A percentile compares a stretch with the other conserved stretches of the same genome.
These are phyloP conservation scores for Oreochromis aureus DNA, from an alignment of 2,113 vertebrate species.

Conservation along the genomic window DNA sequence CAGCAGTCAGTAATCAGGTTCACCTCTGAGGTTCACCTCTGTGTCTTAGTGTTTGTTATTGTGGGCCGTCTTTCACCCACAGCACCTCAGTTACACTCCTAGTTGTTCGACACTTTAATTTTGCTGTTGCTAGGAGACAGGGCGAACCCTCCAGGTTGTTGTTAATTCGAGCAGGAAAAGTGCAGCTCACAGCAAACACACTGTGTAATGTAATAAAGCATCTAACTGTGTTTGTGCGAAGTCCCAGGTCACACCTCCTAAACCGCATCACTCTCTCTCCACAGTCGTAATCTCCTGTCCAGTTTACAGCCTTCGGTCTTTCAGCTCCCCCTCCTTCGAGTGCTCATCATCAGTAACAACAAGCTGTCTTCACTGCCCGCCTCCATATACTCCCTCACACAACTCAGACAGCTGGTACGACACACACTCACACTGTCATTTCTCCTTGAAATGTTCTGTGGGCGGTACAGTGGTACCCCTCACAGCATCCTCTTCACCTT, in stretches of 20 bases:
- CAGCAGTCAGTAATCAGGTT: not conserved
- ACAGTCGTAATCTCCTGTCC: slow-evolving; percentile 87
- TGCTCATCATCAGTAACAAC: slow-evolving; percentile 91
- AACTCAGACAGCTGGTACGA: slow-evolving; percentile 86
- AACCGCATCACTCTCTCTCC: not conserved
- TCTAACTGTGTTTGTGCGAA: not conserved
- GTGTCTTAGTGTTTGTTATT: not conserved
- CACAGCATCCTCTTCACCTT: not conserved
- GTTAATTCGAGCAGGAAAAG: not conserved
- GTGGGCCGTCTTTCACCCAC: not conserved
- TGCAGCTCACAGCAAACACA: not conserved
- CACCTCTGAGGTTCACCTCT: not conserved
- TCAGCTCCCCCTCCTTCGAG: slow-evolving; percentile 84
- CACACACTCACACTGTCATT: not conserved
- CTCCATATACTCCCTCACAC: slow-evolving; percentile 74
- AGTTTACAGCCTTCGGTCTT: slow-evolving; percentile 81
- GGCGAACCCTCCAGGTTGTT: not conserved
- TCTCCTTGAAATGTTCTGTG: not conserved
- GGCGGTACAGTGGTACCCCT: not conserved
- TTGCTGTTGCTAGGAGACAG: slow-evolving; percentile 41
- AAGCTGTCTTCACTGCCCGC: slow-evolving; percentile 78
- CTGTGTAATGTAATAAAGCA: not conserved
- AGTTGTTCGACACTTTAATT: not conserved
- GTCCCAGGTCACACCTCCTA: not conserved
- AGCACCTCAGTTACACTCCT: not conserved